Evolutionary conservation across 2,888 invertebrate species (phyloP).

Genomic region (Notodonta dromedarius): DNA sequence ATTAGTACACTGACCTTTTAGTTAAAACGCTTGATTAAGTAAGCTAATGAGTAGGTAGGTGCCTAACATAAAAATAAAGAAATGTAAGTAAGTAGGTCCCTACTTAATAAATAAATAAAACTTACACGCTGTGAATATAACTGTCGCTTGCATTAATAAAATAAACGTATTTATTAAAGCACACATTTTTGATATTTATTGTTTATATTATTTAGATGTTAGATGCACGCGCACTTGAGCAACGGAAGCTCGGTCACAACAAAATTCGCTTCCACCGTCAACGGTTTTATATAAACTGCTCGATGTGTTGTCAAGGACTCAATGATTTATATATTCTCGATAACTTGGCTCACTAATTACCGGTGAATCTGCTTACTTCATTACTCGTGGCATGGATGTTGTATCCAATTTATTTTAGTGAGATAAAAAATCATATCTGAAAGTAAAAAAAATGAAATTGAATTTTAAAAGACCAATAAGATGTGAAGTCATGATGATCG

Average conservation of each 20-base stretch:
- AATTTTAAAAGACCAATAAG: no score
- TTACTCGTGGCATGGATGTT: background rate
- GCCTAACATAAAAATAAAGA: background rate
- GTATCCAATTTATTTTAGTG: background rate
- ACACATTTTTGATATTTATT: conserved; percentile 50
- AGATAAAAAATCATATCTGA: no score
- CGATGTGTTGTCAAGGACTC: conserved; percentile 39
- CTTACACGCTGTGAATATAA: conserved; percentile 52
- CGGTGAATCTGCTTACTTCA: background rate
- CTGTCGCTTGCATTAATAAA: conserved; percentile 40
- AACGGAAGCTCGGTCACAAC: conserved; percentile 44
- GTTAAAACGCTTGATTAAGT: no score
- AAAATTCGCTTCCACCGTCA: conserved; percentile 28
- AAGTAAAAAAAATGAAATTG: no score
- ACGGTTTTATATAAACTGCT: conserved; percentile 49
- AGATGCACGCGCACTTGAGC: conserved; percentile 31
- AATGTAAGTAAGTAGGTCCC: background rate
- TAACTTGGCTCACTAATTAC: background rate
- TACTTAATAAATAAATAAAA: conserved; percentile 12
- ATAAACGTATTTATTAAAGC: conserved; percentile 36
- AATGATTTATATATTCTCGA: conserved; percentile 18
- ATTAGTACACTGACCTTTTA: no score
- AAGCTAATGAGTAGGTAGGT: no score
- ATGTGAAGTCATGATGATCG: no score
- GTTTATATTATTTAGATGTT: conserved; percentile 14